Base-by-base conservation (phyloP, 2,113 vertebrate genomes). In the Bucco capensis region DNA sequence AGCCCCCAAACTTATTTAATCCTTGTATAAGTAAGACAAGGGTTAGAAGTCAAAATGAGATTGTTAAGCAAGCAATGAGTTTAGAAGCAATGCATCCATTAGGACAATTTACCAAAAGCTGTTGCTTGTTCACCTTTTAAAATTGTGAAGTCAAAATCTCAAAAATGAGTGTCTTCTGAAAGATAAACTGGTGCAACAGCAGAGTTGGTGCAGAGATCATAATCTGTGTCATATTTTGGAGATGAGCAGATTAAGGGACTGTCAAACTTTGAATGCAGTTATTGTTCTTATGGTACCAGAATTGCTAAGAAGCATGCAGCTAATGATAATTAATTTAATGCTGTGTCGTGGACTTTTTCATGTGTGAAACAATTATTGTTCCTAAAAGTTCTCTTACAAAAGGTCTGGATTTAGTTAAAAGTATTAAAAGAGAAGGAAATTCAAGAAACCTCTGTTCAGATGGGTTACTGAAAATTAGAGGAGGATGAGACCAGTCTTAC, bases 371-470 rank as follows among this genome's bases (percentile, higher is more conserved):
- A 75, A 49, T 61, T 88, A n/a, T 31, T 74, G 6, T 22, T 89
- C 23, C 9, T 86, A 54, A 71, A 89, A 14, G n/a, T 49, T 88
- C 50, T 71, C 19, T 89, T 58, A 80, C 57, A 88, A 83, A 77
- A 33, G 31, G 19, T 54, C 24, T 62, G 56, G 35, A 83, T 88
- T 79, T 76, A 95, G 94, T 92, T 86, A 86, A 78, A 88, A 25
- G 11, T 87, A 47, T 54, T 86, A 30, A 82, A 86, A 86, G 35
- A 54, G 75, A 53, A 66, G 27, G 23, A 46, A 90, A 82, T 95
- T 75, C 91, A 88, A 86, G 12, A 79, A 90, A 30, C 13, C 65
- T 60, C 42, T 46, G 27, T 60, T 78, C 64, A 89, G 17, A 64
- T 85, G 37, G 44, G 54, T 66, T 86, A 67, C 35, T 84, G 31